These are phyloP conservation scores for Piliocolobus tephrosceles DNA, from an alignment of 2,113 vertebrate genomes.

Conservation along the genomic window DNA sequence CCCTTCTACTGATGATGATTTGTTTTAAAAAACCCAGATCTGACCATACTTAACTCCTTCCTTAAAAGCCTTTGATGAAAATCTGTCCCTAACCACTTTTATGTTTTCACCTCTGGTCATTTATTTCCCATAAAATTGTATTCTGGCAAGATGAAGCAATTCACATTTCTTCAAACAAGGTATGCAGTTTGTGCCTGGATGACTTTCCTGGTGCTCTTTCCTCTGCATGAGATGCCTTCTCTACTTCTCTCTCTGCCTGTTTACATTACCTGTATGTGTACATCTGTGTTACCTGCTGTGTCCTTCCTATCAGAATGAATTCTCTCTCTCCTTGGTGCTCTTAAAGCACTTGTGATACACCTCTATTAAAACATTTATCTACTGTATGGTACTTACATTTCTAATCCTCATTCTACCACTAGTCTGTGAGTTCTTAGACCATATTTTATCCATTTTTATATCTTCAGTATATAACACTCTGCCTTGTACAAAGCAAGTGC, in stretches of 20 bases:
- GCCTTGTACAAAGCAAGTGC: not conserved
- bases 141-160: not conserved
- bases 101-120: not conserved
- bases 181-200: not conserved
- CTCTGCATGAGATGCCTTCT: not conserved
- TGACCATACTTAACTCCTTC: not conserved
- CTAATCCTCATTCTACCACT: not conserved
- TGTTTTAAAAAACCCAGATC: not conserved
- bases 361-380: not conserved
- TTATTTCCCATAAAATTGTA: not conserved
- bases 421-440: not conserved
- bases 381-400: not conserved
- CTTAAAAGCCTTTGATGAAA: not conserved
- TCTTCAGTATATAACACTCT: not conserved
- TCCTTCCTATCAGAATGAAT: not conserved
- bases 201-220: not conserved
- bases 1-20: not conserved
- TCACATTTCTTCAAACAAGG: not conserved
- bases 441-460: not conserved
- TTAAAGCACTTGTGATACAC: not conserved
- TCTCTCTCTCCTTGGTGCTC: not conserved
- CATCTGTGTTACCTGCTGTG: not conserved
- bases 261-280: not conserved
- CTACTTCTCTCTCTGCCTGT: not conserved
- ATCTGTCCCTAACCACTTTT: not conserved